Base-by-base conservation (phyloP, 2,113 vertebrate species). In the Chaetodon trifascialis region DNA sequence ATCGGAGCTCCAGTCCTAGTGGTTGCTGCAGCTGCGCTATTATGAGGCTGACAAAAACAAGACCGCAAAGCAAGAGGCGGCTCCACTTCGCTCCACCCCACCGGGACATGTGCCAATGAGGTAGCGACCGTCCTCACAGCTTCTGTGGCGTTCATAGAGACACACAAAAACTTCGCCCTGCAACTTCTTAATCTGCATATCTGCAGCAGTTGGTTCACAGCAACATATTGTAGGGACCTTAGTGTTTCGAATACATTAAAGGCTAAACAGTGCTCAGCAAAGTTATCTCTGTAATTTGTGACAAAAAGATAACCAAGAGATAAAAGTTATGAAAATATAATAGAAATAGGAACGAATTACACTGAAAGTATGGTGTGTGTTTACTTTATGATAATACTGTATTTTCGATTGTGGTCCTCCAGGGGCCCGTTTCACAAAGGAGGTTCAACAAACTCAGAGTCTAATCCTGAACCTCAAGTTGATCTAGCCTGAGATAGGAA, bases 31-130 rank as follows among this genome's bases (percentile, higher is more conserved):
- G 83, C 73, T 21, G 85, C 56, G 30, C 76, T 88, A 69, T 7
- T 44, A 63, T 25, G 71, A 59, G 47, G 52, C 40, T 34, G 62
- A 85, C 46, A 47, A 68, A 68, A 70, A 70, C 82, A 87, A 59
- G 44, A 73, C 66, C 59, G 76, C 75, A 88, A 51, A 82, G 55
- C 80, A 79, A 66, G 85, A 90, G 83, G 56, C 73, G 71, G 85
- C 79, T 52, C 76, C 44, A 60, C 77, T 54, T 71, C 42, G 89
- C 92, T 84, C 88, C 91, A 68, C 92, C 92, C 90, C 87, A 11
- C 66, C 66, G 42, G 64, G 87, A 79, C 81, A 15, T 60, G 88
- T 64, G 78, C 92, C 87, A 91, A 88, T 82, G 69, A 86, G 73
- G 64, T 66, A 4, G 70, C 60, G 66, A 74, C 69, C 40, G 42